Conservation (phyloP, 2,888 invertebrate species). For the Chrysolina americana region DNA sequence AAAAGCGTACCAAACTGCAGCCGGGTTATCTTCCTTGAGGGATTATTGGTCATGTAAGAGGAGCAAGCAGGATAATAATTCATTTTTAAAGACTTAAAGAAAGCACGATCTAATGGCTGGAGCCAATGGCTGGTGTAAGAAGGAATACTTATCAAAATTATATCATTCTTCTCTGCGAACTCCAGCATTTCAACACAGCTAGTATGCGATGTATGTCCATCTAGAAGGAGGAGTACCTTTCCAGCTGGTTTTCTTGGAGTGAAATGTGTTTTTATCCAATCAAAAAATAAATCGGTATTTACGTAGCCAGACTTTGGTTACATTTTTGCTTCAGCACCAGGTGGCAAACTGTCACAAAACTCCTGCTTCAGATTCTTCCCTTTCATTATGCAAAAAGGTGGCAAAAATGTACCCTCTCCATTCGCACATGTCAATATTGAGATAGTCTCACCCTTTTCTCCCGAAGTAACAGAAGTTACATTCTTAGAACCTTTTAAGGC, state of each 20-base stretch:
- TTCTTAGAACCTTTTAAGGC: no score
- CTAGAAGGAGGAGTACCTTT: no score
- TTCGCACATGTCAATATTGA: not conserved
- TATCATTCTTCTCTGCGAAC: slow-evolving; percentile 19
- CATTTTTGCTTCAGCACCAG: slow-evolving; percentile 6
- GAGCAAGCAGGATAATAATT: no score
- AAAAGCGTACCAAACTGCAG: no score
- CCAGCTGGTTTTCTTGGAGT: slow-evolving; percentile 7
- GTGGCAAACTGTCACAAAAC: slow-evolving; percentile 19
- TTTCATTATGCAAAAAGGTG: slow-evolving; percentile 8
- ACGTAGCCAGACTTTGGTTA: slow-evolving; percentile 8
- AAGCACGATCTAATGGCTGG: no score
- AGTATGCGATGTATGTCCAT: no score
- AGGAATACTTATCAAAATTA: slow-evolving; percentile 1
- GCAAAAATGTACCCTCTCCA: not conserved
- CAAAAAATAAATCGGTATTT: slow-evolving; percentile 23
- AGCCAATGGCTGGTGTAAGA: no score
- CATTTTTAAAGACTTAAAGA: no score
- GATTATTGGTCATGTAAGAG: no score
- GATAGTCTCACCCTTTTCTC: not conserved
- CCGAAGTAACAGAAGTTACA: no score
- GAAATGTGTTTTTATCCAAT: slow-evolving; percentile 16
- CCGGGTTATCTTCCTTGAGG: no score
- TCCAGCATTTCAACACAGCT: slow-evolving; percentile 9
- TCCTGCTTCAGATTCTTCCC: slow-evolving; percentile 19